Evolutionary conservation across 2,113 vertebrate genomes (phyloP).

Genomic region (Hyaena hyaena): DNA sequence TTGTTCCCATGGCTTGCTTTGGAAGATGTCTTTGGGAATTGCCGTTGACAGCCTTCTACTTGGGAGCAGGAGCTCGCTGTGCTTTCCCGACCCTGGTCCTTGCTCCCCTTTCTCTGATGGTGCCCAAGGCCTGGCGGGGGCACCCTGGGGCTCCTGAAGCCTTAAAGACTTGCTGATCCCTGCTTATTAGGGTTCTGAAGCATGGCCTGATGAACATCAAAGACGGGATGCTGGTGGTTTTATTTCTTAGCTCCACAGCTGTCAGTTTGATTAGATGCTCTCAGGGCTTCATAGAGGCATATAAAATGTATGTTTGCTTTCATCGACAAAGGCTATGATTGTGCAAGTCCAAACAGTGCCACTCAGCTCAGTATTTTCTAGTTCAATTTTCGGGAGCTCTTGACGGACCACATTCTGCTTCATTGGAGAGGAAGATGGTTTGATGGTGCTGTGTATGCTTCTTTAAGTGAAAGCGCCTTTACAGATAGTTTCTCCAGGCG

Average conservation of each 20-base stretch:
- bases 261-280: slow-evolving; percentile 45
- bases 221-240: background rate
- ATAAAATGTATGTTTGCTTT: slow-evolving; percentile 42
- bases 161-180: background rate
- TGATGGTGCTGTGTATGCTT: background rate
- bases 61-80: background rate
- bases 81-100: background rate
- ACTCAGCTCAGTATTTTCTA: slow-evolving; percentile 27
- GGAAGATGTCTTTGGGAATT: background rate
- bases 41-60: background rate
- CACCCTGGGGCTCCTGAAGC: background rate
- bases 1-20: background rate
- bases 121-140: background rate
- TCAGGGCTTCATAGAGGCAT: background rate
- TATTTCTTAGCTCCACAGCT: slow-evolving; percentile 25
- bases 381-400: slow-evolving; percentile 41
- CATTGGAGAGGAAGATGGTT: slow-evolving; percentile 19
- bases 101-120: background rate
- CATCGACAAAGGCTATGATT: slow-evolving; percentile 6
- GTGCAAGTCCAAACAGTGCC: slow-evolving; percentile 47
- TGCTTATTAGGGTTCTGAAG: background rate
- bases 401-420: background rate
- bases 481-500: background rate
- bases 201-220: background rate
- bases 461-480: slow-evolving; percentile 1